Conservation (phyloP, 2,888 invertebrate species). For the Catocala nupta region DNA sequence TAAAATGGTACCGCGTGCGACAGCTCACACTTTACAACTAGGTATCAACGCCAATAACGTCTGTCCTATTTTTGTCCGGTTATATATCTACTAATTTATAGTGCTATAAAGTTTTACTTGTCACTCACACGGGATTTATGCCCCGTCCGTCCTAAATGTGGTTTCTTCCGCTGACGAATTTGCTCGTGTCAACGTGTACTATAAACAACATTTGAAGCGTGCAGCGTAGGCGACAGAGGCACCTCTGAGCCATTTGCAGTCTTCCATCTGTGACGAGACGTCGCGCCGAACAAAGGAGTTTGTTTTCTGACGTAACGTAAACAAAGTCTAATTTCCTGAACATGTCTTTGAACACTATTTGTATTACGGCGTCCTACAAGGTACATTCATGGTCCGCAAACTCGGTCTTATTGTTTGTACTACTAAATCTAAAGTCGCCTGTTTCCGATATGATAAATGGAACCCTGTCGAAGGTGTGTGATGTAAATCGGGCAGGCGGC, state of each 20-base stretch:
- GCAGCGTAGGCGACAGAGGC: conserved; percentile 73
- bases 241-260: conserved; percentile 72
- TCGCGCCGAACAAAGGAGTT: conserved; percentile 74
- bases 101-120: conserved; percentile 85
- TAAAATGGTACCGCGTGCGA: conserved; percentile 74
- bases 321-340: conserved; percentile 85
- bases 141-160: conserved; percentile 80
- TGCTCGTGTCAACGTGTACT: conserved; percentile 82
- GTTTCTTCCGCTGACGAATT: conserved; percentile 84
- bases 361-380: conserved; percentile 27
- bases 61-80: conserved; percentile 76
- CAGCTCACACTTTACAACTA: conserved; percentile 78
- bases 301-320: conserved; percentile 79
- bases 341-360: conserved; percentile 62
- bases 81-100: conserved; percentile 82
- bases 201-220: conserved; percentile 63
- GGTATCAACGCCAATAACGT: conserved; percentile 75
- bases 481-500: conserved; percentile 81
- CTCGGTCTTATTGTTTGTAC: conserved; percentile 39
- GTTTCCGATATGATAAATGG: conserved; percentile 46
- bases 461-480: conserved; percentile 57
- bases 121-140: conserved; percentile 84
- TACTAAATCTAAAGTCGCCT: conserved; percentile 47
- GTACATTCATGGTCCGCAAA: conserved; percentile 30
- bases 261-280: conserved; percentile 73